These are phyloP conservation scores for Rissa tridactyla DNA, from an alignment of 2,113 vertebrate species.

Conservation along the genomic window DNA sequence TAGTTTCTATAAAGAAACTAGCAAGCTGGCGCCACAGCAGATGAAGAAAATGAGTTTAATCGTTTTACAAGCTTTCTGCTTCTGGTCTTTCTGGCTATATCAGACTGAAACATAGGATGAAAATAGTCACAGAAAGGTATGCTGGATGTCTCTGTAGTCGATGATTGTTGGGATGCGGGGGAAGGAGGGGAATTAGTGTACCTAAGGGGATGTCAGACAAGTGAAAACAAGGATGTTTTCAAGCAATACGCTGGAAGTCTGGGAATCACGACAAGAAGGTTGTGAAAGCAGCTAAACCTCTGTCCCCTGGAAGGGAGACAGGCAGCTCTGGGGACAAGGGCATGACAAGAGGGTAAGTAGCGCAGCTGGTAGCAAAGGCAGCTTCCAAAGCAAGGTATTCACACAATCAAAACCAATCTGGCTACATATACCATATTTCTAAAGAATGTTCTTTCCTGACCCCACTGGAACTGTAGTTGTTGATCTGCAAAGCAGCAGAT, in stretches of 20 bases:
- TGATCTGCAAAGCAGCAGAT: neutral
- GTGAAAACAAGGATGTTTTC: constrained; percentile 81
- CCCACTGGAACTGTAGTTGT: neutral
- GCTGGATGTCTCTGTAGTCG: constrained; percentile 73
- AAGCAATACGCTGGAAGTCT: neutral
- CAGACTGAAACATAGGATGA: constrained; percentile 70
- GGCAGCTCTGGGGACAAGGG: neutral
- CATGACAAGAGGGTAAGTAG: neutral
- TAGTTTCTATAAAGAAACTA: constrained; percentile 80
- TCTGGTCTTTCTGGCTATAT: constrained; percentile 74
- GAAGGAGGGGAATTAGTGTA: constrained; percentile 29
- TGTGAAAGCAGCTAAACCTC: neutral
- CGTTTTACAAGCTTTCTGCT: constrained; percentile 73
- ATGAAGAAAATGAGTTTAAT: constrained; percentile 86
- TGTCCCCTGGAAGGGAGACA: neutral
- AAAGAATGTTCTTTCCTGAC: neutral
- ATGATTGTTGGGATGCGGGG: neutral
- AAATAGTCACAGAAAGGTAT: constrained; percentile 71
- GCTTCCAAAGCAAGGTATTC: neutral
- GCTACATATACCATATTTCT: neutral
- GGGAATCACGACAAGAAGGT: neutral
- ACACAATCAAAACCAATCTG: neutral
- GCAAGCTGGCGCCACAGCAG: constrained; percentile 81
- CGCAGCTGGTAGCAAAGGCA: neutral
- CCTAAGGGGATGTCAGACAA: constrained; percentile 68